Percentiles rank a stretch among this genome's conserved stretches.
Conservation (phyloP, 2,797 vertebrate genomes). For the Taenioides sp. region DNA sequence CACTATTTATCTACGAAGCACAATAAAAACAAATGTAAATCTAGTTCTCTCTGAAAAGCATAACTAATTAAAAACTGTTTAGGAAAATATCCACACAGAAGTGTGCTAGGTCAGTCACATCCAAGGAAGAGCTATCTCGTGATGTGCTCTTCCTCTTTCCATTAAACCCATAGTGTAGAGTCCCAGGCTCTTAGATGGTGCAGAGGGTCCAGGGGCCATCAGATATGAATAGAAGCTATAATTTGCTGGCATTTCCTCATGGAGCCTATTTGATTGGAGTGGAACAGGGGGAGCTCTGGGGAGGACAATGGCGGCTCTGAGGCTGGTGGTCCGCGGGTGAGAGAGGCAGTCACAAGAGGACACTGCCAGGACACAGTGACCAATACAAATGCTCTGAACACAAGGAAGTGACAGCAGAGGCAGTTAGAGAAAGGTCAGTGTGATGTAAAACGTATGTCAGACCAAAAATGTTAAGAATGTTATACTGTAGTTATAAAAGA, state of each 20-base stretch:
- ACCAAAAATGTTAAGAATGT: slow-evolving; percentile 8
- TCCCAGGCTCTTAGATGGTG: slow-evolving; percentile 25
- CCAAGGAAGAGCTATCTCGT: slow-evolving; percentile 40
- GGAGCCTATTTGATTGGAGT: slow-evolving; percentile 71
- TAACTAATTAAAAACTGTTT: not conserved
- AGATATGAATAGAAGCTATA: slow-evolving; percentile 74
- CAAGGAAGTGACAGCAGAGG: slow-evolving; percentile 1
- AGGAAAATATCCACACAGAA: not conserved
- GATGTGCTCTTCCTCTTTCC: slow-evolving; percentile 31
- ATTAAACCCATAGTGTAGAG: slow-evolving; percentile 10
- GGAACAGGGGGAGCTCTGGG: slow-evolving; percentile 43
- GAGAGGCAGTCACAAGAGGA: slow-evolving; percentile 27
- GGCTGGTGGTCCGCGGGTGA: slow-evolving; percentile 17
- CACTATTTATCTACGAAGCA: no score
- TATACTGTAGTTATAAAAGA: not conserved
- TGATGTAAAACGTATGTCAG: not conserved
- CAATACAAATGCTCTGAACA: slow-evolving; percentile 8
- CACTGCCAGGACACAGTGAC: not conserved
- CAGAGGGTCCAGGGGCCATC: slow-evolving; percentile 66
- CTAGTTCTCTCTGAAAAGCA: not conserved
- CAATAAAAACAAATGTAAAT: not conserved
- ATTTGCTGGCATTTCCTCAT: slow-evolving; percentile 81
- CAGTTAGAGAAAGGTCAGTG: slow-evolving; percentile 1
- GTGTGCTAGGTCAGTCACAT: slow-evolving; percentile 31
- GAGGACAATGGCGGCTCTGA: slow-evolving; percentile 74